Evolutionary conservation across 37 sponge, comb jelly and placozoan species (phyloP), one percentile per base, ranked within the genome.

Genomic region (Spongilla lacustris): DNA sequence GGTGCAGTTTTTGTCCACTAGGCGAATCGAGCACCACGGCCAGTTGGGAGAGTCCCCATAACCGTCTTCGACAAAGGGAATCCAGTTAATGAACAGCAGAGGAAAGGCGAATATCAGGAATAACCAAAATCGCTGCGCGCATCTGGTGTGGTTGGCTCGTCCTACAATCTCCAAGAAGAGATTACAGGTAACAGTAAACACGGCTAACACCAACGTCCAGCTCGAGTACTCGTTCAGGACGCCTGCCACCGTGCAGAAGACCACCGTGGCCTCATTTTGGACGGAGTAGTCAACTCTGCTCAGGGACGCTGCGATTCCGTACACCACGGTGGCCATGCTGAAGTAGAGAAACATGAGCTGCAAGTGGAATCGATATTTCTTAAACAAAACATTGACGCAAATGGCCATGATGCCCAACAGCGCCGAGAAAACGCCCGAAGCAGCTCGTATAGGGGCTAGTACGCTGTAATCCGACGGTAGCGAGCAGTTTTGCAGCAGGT

Each of bases 301-400:
- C 76, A 81, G 50, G 34, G 81, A 74, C 68, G 71, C 66, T 23
- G 82, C 75, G 3, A 82, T 19, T 19, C 87, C 58, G 49, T 86
- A 75, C 14, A 81, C 13, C 10, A 91, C 48, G 0, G 87, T 79
- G 24, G 91, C 73, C 12, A 91, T 66, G 23, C 83, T 74, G 19
- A 91, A 84, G 34, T 86, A 86, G 2, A 91, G 83, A 32, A 91
- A 77, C 32, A 91, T 80, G 28, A 83, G 71, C 75, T 91, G 91
- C 4, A 67, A 33, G 91, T 86, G 83, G 69, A 91, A 77, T 66
- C 82, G 30, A 66, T 91, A 86, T 38, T 91, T 91, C 84, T 86
- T 91, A 87, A 83, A 86, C 37, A 86, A 80, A 32, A 86, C 67
- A 31, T 86, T 86, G 36, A 86, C 9, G 67, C 80, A 28, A 71